These are phyloP conservation scores for Brenthis hecate DNA, from an alignment of 2,888 invertebrate species.

Conservation along the genomic window DNA sequence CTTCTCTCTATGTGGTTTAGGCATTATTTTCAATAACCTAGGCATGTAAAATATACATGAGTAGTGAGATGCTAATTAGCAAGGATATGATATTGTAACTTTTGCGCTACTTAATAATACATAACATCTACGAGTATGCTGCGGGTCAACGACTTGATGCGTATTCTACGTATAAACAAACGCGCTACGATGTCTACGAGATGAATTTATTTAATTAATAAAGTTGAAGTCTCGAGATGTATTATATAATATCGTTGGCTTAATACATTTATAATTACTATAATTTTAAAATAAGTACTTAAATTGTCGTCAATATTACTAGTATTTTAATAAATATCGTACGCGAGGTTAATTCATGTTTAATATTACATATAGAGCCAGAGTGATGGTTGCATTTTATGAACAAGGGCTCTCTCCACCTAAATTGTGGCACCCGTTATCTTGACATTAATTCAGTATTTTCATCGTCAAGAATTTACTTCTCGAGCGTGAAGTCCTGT, in stretches of 20 bases:
- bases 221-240: too few relatives aligned
- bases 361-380: too few relatives aligned
- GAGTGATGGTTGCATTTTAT: too few relatives aligned
- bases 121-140: background rate
- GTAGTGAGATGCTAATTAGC: background rate
- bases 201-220: background rate
- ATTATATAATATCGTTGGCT: too few relatives aligned
- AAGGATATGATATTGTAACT: background rate
- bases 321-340: too few relatives aligned
- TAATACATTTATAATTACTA: too few relatives aligned
- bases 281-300: too few relatives aligned
- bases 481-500: constrained; percentile 7
- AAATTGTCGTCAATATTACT: too few relatives aligned
- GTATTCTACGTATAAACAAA: background rate
- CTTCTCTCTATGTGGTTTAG: too few relatives aligned
- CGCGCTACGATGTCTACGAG: constrained; percentile 17
- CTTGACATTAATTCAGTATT: background rate
- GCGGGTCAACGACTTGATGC: background rate
- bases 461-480: background rate
- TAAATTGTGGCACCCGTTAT: background rate
- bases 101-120: background rate
- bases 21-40: too few relatives aligned
- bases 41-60: background rate
- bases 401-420: too few relatives aligned
- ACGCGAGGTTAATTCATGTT: too few relatives aligned